Evolutionary conservation across 1,140 invertebrate species (phyloP), one percentile per base, ranked within the genome.

Genomic region (Ruditapes philippinarum): DNA sequence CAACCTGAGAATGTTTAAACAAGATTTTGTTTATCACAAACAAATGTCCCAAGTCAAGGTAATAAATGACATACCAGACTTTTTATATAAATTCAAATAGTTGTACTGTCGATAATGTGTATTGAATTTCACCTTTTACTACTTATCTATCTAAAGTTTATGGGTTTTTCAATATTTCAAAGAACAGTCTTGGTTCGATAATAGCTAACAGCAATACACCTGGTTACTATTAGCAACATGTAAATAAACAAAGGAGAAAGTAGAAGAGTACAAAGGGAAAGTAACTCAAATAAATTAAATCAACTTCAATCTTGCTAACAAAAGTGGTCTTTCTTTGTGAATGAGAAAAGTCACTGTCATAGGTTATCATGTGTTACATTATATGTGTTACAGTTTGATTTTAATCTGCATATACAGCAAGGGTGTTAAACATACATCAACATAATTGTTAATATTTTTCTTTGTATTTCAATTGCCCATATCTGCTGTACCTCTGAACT

Each of bases 81-180:
- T 74, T 74, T 45, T 74, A 74, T 7, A 74, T 49, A 74, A 40
- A 49, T 40, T 74, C 25, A 74, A 74, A 70, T 40, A 28, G 25
- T 40, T 5, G 40, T 74, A 40, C 40, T 49, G 70, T 5, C 40
- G 38, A 74, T 74, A 73, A 73, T 42, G 38, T 62, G 57, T 83
- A 68, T 83, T 68, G 80, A 65, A 83, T 83, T 62, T 83, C 80
- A 83, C 62, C 57, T 68, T 38, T 68, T 31, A n/a, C 42, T 40
- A 62, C 57, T 83, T 83, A 83, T 83, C 80, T 68, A 12, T 62
- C 9, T 74, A 49, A 74, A 68, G 57, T 83, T 83, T 83, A 83
- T 83, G 80, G 80, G 80, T 83, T 83, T n/a, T 83, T 68, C 80
- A 83, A 83, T 83, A 83, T 62, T 83, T 83, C 70, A 42, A 74